phyloP scores from a whole-genome alignment of 2,888 invertebrate genomes.

The Aphodius granarius region DNA sequence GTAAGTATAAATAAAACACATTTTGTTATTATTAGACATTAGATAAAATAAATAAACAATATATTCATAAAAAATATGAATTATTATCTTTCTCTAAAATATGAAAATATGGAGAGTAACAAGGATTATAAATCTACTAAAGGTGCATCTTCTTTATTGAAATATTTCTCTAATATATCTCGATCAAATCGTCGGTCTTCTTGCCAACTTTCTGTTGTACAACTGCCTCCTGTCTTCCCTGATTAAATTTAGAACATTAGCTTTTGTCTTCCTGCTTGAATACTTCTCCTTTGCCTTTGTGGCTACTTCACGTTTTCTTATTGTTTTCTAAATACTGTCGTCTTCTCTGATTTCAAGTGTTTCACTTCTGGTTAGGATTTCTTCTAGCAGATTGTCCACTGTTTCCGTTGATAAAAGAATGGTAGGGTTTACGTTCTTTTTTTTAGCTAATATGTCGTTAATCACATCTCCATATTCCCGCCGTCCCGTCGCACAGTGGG shows the following conservation, averaged over 20 bases:
- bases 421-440: not conserved
- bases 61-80: too few species aligned
- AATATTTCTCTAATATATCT: too few species aligned
- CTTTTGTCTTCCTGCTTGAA: not conserved
- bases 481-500: too few species aligned
- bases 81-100: too few species aligned
- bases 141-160: too few species aligned
- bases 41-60: too few species aligned
- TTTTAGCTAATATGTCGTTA: not conserved
- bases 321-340: not conserved
- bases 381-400: not conserved
- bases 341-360: conserved; percentile 1
- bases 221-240: conserved; percentile 6
- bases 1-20: too few species aligned
- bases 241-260: not conserved
- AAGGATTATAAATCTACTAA: too few species aligned
- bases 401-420: not conserved
- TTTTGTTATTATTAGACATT: too few species aligned
- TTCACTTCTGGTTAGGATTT: not conserved
- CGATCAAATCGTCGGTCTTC: too few species aligned
- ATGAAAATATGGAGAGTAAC: too few species aligned
- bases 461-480: conserved; percentile 11
- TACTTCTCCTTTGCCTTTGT: too few species aligned
- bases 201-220: conserved; percentile 3
- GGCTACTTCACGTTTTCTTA: not conserved